These are phyloP conservation scores for Acanthurus leucopareius DNA, from an alignment of 2,797 vertebrate species.

Conservation along the genomic window DNA sequence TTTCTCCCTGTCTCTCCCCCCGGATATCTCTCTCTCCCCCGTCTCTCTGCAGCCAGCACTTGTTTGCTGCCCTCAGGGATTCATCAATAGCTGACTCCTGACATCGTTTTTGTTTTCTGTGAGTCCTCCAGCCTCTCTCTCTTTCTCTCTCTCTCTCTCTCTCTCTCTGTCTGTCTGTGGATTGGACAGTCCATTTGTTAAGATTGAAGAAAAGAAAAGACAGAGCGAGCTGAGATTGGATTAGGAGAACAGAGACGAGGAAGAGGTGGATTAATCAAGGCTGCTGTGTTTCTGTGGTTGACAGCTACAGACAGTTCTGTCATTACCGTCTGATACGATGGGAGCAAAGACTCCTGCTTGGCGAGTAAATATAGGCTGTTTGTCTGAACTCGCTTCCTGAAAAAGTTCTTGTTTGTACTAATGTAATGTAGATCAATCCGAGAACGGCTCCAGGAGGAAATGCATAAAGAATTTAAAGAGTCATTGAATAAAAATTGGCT, in stretches of 20 bases:
- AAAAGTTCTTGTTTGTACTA: constrained; percentile 24
- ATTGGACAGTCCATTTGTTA: constrained; percentile 72
- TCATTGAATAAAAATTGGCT: constrained; percentile 17
- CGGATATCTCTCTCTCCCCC: constrained; percentile 56
- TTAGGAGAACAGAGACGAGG: constrained; percentile 63
- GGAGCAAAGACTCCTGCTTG: constrained; percentile 40
- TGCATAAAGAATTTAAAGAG: constrained; percentile 10
- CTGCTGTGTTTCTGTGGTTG: constrained; percentile 66
- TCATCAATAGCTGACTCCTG: constrained; percentile 67
- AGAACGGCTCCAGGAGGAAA: constrained; percentile 25
- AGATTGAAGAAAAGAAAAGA: constrained; percentile 54
- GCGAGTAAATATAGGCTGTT: constrained; percentile 54
- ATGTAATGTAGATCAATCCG: constrained; percentile 36
- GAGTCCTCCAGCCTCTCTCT: constrained; percentile 23
- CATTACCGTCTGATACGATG: constrained; percentile 68
- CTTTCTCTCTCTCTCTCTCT: constrained; percentile 9
- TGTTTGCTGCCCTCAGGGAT: constrained; percentile 50
- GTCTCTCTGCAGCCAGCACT: constrained; percentile 22
- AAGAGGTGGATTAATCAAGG: constrained; percentile 76
- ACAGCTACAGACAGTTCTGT: constrained; percentile 72
- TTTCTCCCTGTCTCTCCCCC: constrained; percentile 36
- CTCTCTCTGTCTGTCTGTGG: constrained; percentile 22
- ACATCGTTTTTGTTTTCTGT: constrained; percentile 59
- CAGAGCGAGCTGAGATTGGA: constrained; percentile 71
- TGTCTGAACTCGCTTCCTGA: constrained; percentile 24